Evolutionary conservation across 2,113 vertebrate species (phyloP), one percentile per base, ranked within the genome.

Genomic region (Hyla sarda): DNA sequence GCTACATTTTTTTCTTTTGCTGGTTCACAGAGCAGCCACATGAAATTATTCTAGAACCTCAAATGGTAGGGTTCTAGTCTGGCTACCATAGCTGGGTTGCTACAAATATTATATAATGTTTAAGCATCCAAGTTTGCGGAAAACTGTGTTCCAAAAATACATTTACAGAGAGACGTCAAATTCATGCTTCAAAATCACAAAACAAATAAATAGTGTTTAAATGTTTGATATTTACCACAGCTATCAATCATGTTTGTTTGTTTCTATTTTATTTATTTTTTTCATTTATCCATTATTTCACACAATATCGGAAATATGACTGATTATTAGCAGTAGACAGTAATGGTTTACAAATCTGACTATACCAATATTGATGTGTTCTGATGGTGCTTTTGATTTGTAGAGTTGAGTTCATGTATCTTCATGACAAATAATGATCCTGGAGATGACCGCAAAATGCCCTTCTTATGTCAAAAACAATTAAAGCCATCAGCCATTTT

Each of bases 21-120:
- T 62, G 32, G 21, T 89, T 88, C 77, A 79, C 41, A 84, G 88
- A 79, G 87, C 89, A 86, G 91, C 89, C 89, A 91, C 89, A 89
- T 79, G 82, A 80, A 45, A 47, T 67, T 13, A 54, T 47, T 80
- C 69, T 48, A 32, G 25, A 25, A 45, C 34, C 73, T 73, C 80
- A 21, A 71, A 62, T 80, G 14, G 19, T 25, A 58, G 48, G 28
- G 30, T 80, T 71, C 1, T 72, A 21, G 5, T 19, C 5, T 52
- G 30, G 23, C 60, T 50, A 77, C 30, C 34, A 30, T 19, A 34
- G 32, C 34, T 21, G n/a, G 67, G 67, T 12, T 71, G 23, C 67
- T 34, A 14, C 16, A 19, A 69, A 77, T 65, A 75, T 32, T 48
- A 56, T 12, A 65, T 30, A 85, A 69, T 30, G 50, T 54, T 52